phyloP scores from a whole-genome alignment of 2,797 vertebrate species.

The Neopelma chrysocephalum region DNA sequence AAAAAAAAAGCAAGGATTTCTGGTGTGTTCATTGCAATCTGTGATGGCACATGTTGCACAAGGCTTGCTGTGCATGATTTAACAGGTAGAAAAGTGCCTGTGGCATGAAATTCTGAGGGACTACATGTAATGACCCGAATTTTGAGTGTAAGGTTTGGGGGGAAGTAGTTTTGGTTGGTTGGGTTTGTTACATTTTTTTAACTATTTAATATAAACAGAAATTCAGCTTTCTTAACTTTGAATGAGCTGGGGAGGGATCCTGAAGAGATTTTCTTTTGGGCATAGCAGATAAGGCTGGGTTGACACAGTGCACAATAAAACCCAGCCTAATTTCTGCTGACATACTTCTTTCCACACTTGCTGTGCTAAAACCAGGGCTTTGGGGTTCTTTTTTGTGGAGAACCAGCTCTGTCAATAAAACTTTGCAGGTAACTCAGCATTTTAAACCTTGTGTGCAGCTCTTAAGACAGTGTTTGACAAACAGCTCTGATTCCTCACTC shows the following conservation, averaged over 20 bases:
- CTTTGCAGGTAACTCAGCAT: not conserved
- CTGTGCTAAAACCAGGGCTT: not conserved
- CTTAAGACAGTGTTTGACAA: not conserved
- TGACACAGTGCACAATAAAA: not conserved
- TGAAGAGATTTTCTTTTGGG: not conserved
- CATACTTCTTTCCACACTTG: not conserved
- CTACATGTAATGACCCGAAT: not conserved
- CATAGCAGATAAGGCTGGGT: not conserved
- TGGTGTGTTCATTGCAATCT: not conserved
- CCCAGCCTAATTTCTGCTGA: not conserved
- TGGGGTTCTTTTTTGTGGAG: not conserved
- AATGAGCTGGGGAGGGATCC: not conserved
- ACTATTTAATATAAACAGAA: not conserved
- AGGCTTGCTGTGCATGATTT: fast-evolving
- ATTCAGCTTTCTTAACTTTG: not conserved
- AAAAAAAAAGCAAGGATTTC: not conserved
- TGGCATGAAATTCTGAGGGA: not conserved
- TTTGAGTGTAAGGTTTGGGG: not conserved
- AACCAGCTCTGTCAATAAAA: not conserved
- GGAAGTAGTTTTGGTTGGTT: not conserved
- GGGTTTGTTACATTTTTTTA: not conserved
- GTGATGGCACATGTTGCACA: fast-evolving
- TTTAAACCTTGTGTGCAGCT: not conserved
- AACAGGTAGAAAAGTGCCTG: not conserved
- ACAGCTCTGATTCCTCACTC: not conserved